These are phyloP conservation scores for Brachypterus glaber DNA, from an alignment of 2,888 invertebrate genomes.

Conservation along the genomic window DNA sequence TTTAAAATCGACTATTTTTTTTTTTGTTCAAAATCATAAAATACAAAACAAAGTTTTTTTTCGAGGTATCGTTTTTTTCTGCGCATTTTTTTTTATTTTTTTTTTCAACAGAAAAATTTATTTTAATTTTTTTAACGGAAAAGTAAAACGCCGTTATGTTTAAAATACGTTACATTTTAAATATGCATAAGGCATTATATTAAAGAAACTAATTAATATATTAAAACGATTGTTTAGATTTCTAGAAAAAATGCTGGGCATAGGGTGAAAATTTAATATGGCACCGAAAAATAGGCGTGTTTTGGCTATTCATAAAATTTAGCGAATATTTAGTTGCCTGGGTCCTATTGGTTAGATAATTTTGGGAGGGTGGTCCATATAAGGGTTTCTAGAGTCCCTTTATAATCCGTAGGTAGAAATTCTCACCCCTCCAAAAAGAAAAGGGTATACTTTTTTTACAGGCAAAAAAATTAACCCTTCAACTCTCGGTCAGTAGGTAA, in stretches of 20 bases:
- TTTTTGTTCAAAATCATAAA: too few species aligned
- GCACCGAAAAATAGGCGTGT: not conserved
- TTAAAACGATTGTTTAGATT: too few species aligned
- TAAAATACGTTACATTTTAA: not conserved
- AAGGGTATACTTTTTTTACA: conserved; percentile 18
- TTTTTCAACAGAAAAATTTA: too few species aligned
- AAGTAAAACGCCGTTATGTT: not conserved
- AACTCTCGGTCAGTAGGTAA: conserved; percentile 22
- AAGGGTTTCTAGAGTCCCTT: conserved; percentile 13
- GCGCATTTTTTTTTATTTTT: too few species aligned
- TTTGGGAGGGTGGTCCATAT: conserved; percentile 21
- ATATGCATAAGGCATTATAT: too few species aligned
- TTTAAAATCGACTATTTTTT: too few species aligned
- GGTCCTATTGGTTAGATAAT: conserved; percentile 19
- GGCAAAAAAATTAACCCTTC: conserved; percentile 21
- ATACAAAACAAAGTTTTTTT: too few species aligned
- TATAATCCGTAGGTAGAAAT: conserved; percentile 14
- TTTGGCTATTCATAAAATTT: not conserved
- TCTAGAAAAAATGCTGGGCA: not conserved
- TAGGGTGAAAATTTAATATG: not conserved
- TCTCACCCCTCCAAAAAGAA: conserved; percentile 15
- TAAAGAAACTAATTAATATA: too few species aligned
- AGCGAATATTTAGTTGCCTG: not conserved
- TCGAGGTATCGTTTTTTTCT: too few species aligned
- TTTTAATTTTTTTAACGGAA: too few species aligned